Evolutionary conservation across 2,797 vertebrate genomes (phyloP), one percentile per base, ranked within the genome.

Genomic region (Capromys pilorides): DNA sequence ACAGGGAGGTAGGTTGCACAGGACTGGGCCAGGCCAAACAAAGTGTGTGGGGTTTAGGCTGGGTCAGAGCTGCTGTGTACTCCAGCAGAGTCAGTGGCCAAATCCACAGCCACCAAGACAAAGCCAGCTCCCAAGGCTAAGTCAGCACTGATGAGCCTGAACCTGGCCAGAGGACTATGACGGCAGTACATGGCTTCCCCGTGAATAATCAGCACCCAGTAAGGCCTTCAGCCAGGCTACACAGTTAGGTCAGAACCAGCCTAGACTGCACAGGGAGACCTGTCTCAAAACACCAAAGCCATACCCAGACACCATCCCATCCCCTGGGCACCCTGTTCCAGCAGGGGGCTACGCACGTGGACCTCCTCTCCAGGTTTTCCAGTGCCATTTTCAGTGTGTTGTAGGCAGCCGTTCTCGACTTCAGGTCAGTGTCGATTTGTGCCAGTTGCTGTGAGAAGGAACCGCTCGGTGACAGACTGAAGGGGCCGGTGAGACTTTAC

Each of bases 341-440:
- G 39, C 21, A 14, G 6, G 2, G n/a, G 2, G 93, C 61, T 85
- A 98, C 99, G 97, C 98, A 99, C 99, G 98, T 96, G 0, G 97
- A 98, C 97, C 98, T 99, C 94, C 98, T 98, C 96, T 99, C 98
- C 88, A 99, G 95, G 93, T 94, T 98, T 96, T 99, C 98, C 97
- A 99, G 97, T 84, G 98, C 98, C 19, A 96, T 97, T 98, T 99
- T 99, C 92, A 99, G 98, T 13, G 98, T 98, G 96, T 96, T 99
- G 98, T 99, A 99, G 0, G 98, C 97, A 0, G 98, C 97, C 22
- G 98, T 98, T 69, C 99, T 97, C n/a, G 98, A 98, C 98, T 99
- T 99, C 87, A 99, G 95, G 82, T 99, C 99, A 11, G 97, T 75
- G 96, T 99, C 99, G 81, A 99, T 98, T 96, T 99, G 99, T 54